These are phyloP conservation scores for Lerema accius DNA, from an alignment of 1,140 invertebrate species.

Conservation along the genomic window DNA sequence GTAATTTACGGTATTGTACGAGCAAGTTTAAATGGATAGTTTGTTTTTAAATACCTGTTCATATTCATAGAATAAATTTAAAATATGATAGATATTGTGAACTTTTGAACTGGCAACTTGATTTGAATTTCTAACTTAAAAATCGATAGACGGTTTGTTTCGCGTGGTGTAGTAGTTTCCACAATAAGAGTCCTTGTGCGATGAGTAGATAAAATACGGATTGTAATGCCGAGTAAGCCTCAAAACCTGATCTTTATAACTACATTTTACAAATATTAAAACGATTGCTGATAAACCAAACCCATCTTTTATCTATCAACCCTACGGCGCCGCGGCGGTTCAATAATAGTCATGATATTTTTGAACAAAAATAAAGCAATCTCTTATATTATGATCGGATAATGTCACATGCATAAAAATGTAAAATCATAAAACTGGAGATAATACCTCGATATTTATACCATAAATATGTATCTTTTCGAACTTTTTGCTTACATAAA, in stretches of 20 bases:
- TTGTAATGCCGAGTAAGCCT: too few species aligned
- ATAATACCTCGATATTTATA: background rate
- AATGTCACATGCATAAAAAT: background rate
- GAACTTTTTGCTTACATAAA: background rate
- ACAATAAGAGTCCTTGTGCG: too few species aligned
- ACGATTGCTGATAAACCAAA: too few species aligned
- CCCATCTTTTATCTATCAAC: background rate
- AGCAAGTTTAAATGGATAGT: slow-evolving; percentile 16
- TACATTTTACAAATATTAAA: too few species aligned
- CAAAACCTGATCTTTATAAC: too few species aligned
- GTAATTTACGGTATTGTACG: slow-evolving; percentile 24
- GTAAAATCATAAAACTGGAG: background rate
- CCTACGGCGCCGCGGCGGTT: background rate
- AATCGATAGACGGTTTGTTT: too few species aligned
- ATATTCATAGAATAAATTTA: slow-evolving; percentile 29
- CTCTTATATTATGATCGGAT: background rate
- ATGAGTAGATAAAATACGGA: too few species aligned
- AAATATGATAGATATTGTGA: background rate
- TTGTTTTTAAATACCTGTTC: slow-evolving; percentile 26
- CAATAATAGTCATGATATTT: background rate
- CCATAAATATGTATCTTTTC: background rate
- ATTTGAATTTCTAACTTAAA: too few species aligned
- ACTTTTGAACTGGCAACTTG: background rate
- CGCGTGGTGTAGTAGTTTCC: too few species aligned
- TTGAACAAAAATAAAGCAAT: background rate